Evolutionary conservation across 37 sponge, comb jelly and placozoan genomes (phyloP).

Genomic region (Chondrosia reniformis): DNA sequence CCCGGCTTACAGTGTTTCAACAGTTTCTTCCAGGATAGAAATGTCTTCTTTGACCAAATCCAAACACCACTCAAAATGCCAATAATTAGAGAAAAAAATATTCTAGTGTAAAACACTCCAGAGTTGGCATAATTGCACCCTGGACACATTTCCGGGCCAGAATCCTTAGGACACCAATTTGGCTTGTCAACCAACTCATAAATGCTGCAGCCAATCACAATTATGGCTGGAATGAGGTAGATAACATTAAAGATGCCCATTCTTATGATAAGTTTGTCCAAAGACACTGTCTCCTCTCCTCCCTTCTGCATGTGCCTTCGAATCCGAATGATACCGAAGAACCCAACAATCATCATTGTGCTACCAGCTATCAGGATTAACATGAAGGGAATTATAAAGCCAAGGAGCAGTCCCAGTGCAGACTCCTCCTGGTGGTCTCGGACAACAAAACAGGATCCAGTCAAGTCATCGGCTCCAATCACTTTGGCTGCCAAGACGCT

Average conservation of each 20-base stretch:
- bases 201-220: slow-evolving; percentile 66
- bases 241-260: slow-evolving; percentile 84
- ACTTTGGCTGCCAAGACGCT: slow-evolving; percentile 41
- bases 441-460: slow-evolving; percentile 69
- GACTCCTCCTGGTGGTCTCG: slow-evolving; percentile 24
- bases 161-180: slow-evolving; percentile 26
- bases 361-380: slow-evolving; percentile 38
- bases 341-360: slow-evolving; percentile 54
- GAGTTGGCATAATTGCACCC: slow-evolving; percentile 26
- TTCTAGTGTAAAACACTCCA: slow-evolving; percentile 51
- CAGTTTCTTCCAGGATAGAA: slow-evolving; percentile 58
- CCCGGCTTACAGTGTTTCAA: too few species aligned
- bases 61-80: slow-evolving; percentile 77
- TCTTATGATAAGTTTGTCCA: slow-evolving; percentile 86
- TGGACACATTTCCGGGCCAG: slow-evolving; percentile 15
- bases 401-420: slow-evolving; percentile 50
- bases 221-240: slow-evolving; percentile 77
- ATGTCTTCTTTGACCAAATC: slow-evolving; percentile 90
- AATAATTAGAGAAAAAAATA: slow-evolving; percentile 68
- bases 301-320: slow-evolving; percentile 31
- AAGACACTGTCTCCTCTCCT: slow-evolving; percentile 55
- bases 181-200: slow-evolving; percentile 59
- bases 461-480: slow-evolving; percentile 68
- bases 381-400: slow-evolving; percentile 67
- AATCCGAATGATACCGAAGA: slow-evolving; percentile 47